Evolutionary conservation across 1,140 invertebrate genomes (phyloP).

Genomic region (Trinorchestia longiramus): DNA sequence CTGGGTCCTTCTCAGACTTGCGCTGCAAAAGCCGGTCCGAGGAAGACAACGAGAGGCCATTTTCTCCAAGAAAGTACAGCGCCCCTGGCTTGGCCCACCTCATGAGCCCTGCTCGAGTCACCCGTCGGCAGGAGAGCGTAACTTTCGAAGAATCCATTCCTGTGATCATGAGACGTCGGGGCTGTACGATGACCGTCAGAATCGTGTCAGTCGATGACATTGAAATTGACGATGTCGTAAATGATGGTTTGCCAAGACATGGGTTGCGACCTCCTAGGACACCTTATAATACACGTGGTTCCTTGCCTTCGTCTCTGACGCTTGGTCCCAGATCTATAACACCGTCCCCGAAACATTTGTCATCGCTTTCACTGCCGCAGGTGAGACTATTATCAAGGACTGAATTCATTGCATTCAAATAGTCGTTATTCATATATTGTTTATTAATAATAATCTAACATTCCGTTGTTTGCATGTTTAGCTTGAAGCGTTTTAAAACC

Average conservation of each 20-base stretch:
- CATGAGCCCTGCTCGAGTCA: background rate
- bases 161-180: conserved; percentile 71
- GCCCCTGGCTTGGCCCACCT: background rate
- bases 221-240: conserved; percentile 44
- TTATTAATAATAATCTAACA: too few relatives aligned
- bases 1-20: background rate
- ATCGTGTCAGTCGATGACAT: conserved; percentile 68
- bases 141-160: conserved; percentile 71
- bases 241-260: background rate
- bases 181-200: conserved; percentile 70
- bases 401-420: background rate
- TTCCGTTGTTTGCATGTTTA: too few relatives aligned
- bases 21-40: background rate
- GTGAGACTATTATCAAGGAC: conserved; percentile 46
- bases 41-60: background rate
- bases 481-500: too few relatives aligned
- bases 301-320: background rate
- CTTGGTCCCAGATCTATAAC: background rate
- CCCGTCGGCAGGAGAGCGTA: conserved; percentile 68
- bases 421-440: too few relatives aligned
- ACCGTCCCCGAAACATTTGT: conserved; percentile 52
- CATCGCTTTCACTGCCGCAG: conserved; percentile 62
- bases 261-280: background rate
- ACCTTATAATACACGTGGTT: background rate
- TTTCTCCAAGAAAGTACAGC: background rate